Conservation (phyloP, 2,113 vertebrate genomes). For the Hemiscyllium ocellatum region DNA sequence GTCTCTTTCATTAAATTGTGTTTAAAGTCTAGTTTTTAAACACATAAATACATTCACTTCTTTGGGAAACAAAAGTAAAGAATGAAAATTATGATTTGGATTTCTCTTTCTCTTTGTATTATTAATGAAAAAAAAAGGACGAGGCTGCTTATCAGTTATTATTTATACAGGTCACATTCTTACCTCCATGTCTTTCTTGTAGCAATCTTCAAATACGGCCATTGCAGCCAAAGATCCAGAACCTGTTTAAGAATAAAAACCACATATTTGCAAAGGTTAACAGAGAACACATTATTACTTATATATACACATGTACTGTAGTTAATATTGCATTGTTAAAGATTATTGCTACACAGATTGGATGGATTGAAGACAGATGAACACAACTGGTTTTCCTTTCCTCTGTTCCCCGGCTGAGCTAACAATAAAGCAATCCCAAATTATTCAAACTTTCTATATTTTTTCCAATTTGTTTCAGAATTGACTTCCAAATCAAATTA, state of each 20-base stretch:
- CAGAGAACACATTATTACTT: not conserved
- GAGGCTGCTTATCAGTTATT: not conserved
- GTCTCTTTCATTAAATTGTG: not conserved
- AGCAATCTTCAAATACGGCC: constrained; percentile 94
- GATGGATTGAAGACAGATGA: not conserved
- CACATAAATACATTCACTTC: not conserved
- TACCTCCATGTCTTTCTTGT: constrained; percentile 85
- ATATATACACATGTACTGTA: not conserved
- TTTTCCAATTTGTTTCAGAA: not conserved
- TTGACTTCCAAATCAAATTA: not conserved
- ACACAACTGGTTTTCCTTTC: not conserved
- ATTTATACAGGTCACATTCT: constrained; percentile 37
- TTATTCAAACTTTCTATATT: not conserved
- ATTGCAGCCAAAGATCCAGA: constrained; percentile 93
- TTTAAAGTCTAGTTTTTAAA: not conserved
- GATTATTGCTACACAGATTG: not conserved
- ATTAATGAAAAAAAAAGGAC: not conserved
- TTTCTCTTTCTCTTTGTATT: not conserved
- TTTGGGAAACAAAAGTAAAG: not conserved
- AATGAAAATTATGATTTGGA: not conserved
- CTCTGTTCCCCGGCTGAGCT: not conserved
- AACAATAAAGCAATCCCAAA: not conserved
- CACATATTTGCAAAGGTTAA: not conserved
- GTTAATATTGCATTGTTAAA: not conserved
- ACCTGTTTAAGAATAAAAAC: constrained; percentile 55